These are phyloP conservation scores for Burhinus bistriatus DNA, from an alignment of 2,113 vertebrate species.

Conservation along the genomic window DNA sequence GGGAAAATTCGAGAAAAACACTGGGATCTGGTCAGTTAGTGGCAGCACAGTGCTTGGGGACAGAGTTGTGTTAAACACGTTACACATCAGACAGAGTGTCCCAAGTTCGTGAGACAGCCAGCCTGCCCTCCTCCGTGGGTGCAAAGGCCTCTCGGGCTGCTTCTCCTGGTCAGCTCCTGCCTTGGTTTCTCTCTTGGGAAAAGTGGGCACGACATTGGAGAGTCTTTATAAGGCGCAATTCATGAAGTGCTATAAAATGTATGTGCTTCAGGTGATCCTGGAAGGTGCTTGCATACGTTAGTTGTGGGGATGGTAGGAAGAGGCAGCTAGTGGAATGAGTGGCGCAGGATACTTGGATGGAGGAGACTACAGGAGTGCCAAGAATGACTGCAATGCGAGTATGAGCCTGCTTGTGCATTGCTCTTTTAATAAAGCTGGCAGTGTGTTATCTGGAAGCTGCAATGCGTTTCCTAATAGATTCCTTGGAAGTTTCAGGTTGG, in stretches of 20 bases:
- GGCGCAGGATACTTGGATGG: background rate
- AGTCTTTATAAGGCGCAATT: background rate
- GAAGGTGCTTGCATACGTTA: accelerated
- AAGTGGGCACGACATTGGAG: background rate
- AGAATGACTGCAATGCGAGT: slow-evolving; percentile 31
- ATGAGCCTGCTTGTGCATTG: background rate
- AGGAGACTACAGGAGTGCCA: background rate
- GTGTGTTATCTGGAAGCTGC: background rate
- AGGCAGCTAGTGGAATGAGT: background rate
- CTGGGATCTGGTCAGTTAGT: background rate
- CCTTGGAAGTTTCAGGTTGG: slow-evolving; percentile 38
- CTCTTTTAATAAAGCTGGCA: slow-evolving; percentile 44
- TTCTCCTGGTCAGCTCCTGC: background rate
- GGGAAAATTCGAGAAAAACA: slow-evolving; percentile 13
- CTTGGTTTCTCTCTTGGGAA: background rate
- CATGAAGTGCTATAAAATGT: background rate
- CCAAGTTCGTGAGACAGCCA: background rate
- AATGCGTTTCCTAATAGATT: slow-evolving; percentile 21
- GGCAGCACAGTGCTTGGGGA: background rate
- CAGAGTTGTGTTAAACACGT: background rate
- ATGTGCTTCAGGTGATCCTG: background rate
- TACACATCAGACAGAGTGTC: background rate
- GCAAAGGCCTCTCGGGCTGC: background rate
- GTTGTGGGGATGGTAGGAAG: background rate
- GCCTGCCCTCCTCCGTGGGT: background rate